Evolutionary conservation across 1,140 invertebrate genomes (phyloP).

Genomic region (Drosophila seguyi): DNA sequence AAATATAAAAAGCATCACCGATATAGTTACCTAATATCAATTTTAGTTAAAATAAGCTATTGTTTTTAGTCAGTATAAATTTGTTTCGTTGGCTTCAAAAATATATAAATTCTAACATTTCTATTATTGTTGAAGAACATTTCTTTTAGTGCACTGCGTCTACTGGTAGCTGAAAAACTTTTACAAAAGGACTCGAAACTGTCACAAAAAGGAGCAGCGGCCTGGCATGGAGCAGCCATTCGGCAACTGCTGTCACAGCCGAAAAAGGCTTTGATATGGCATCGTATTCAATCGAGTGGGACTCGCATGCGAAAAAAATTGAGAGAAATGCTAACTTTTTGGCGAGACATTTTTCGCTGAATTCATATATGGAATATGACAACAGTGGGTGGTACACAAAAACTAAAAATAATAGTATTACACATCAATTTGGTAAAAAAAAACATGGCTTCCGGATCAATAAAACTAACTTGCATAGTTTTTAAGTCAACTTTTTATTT

Average conservation of each 20-base stretch:
- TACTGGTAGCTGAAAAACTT: constrained; percentile 40
- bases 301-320: constrained; percentile 54
- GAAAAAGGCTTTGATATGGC: constrained; percentile 46
- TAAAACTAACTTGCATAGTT: too few relatives aligned
- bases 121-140: background rate
- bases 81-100: background rate
- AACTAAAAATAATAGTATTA: background rate
- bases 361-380: constrained; percentile 33
- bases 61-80: background rate
- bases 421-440: too few relatives aligned
- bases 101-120: background rate
- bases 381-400: background rate
- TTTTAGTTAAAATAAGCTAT: background rate
- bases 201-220: constrained; percentile 75
- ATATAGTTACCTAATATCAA: background rate
- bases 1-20: background rate
- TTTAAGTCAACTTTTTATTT: too few relatives aligned
- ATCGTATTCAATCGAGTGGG: constrained; percentile 42
- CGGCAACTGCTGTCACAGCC: constrained; percentile 31
- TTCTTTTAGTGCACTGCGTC: constrained; percentile 5
- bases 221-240: constrained; percentile 40
- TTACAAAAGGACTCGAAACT: constrained; percentile 74
- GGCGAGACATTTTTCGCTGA: constrained; percentile 63
- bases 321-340: constrained; percentile 51
- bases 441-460: too few relatives aligned